Base-by-base conservation (phyloP, 2,888 invertebrate genomes). In the Formica aserva region DNA sequence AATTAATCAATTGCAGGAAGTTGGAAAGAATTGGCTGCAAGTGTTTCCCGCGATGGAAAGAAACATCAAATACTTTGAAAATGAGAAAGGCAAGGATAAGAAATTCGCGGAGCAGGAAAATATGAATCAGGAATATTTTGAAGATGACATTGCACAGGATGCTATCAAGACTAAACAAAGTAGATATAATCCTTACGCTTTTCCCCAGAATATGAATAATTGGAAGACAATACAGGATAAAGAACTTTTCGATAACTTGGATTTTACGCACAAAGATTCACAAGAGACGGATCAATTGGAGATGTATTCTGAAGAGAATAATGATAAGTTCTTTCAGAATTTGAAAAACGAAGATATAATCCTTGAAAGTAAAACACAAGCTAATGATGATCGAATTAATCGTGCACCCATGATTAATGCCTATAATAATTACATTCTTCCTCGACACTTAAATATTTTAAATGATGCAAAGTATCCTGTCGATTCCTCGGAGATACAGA, bases 391-490 rank as follows among this genome's bases (percentile, higher is more conserved):
- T 52, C 26, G 3, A 78, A 32, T 29, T 41, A 57, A 29, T 32
- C 78, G 22, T 5, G 29, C 71, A 41, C 35, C 60, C 35, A 15
- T 45, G 5, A 55, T 77, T 41, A 45, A 45, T 69, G 15, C 77
- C 15, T 38, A 69, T 45, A 78, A 60, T 3, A 18, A 45, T 69
- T 60, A 67, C 11, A 66, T 35, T 15, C 13, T 60, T 60, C 57
- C 78, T 22, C 57, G 26, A 32, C 18, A 60, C 0, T 78, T 78
- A 15, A 67, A 67, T 67, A 45, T 67, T 57, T 22, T 78, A 32
- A 78, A 69, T 52, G 18, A 45, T 69, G 22, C 60, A 13, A 69
- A 60, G 2, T 8, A 69, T 60, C 18, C 60, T 26, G 15, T 11
- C 15, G 41, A 69, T 8, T 78, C 18, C 11, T 32, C 15, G 5